Percentiles rank a stretch among this genome's conserved stretches.
Conservation (phyloP, 2,113 vertebrate genomes). For the Megaleporinus macrocephalus region DNA sequence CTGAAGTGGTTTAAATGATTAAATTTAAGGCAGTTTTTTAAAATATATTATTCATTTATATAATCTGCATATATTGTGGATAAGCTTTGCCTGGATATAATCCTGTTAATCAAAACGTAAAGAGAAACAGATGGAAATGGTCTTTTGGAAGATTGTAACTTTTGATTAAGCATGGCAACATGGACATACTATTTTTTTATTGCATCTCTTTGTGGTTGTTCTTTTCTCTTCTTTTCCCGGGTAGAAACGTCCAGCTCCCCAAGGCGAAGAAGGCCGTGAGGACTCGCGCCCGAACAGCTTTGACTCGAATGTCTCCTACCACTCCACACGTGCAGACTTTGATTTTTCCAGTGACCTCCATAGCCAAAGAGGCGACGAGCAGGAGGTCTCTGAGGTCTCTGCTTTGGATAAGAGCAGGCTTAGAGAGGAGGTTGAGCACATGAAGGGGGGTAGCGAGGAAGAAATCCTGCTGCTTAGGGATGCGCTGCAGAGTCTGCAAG, state of each 20-base stretch:
- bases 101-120: too few species aligned
- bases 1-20: too few species aligned
- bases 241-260: conserved; percentile 70
- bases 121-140: too few species aligned
- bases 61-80: too few species aligned
- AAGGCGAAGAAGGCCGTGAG: conserved; percentile 66
- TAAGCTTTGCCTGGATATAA: too few species aligned
- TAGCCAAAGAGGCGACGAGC: conserved; percentile 45
- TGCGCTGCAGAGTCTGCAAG: conserved; percentile 79
- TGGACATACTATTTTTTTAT: background rate
- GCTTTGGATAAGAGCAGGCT: conserved; percentile 25
- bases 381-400: conserved; percentile 23
- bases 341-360: conserved; percentile 58
- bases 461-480: conserved; percentile 80
- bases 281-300: conserved; percentile 76
- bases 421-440: conserved; percentile 46
- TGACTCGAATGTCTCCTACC: conserved; percentile 80
- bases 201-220: background rate
- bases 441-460: conserved; percentile 60
- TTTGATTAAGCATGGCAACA: too few species aligned
- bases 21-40: too few species aligned
- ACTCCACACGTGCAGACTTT: conserved; percentile 82
- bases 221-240: background rate
- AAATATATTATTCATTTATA: too few species aligned
- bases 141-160: too few species aligned